Evolutionary conservation across 64 coral and sea anemone genomes (phyloP).

Genomic region (Montipora capricornis): DNA sequence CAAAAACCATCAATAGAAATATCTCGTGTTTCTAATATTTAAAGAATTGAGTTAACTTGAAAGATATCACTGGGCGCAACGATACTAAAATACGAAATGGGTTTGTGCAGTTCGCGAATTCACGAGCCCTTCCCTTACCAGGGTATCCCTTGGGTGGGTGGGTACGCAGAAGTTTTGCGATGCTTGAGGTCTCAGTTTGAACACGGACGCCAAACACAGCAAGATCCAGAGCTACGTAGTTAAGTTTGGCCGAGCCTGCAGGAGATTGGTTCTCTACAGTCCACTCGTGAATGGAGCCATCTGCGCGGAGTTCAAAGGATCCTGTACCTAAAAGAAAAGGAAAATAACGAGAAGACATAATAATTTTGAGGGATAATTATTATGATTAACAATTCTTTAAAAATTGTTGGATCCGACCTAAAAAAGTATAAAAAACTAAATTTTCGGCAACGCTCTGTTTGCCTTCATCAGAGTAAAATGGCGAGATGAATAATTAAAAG

Average conservation of each 20-base stretch:
- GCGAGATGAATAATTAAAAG: too few relatives aligned
- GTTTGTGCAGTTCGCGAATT: neutral
- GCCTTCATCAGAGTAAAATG: too few relatives aligned
- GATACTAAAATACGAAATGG: too few relatives aligned
- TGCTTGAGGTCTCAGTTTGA: slow-evolving; percentile 38
- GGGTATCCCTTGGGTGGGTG: slow-evolving; percentile 81
- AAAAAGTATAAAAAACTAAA: too few relatives aligned
- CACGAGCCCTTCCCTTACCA: neutral
- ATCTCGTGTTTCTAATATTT: too few relatives aligned
- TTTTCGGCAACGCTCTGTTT: too few relatives aligned
- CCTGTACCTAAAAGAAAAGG: slow-evolving; percentile 41
- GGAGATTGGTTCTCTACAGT: slow-evolving; percentile 95
- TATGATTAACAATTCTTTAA: too few relatives aligned
- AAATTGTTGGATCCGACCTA: too few relatives aligned
- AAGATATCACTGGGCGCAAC: too few relatives aligned
- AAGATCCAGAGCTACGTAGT: slow-evolving; percentile 79
- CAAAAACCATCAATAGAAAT: too few relatives aligned
- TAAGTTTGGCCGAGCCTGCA: slow-evolving; percentile 91
- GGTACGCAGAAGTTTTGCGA: slow-evolving; percentile 68
- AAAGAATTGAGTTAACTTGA: too few relatives aligned
- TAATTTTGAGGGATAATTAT: too few relatives aligned
- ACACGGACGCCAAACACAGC: slow-evolving; percentile 84
- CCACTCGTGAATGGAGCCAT: slow-evolving; percentile 94
- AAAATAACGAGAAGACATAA: neutral
- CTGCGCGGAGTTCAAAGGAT: slow-evolving; percentile 88